Percentiles rank a stretch among this genome's conserved stretches.
These are phyloP conservation scores for Mesitornis unicolor DNA, from an alignment of 2,113 vertebrate species.

Conservation along the genomic window DNA sequence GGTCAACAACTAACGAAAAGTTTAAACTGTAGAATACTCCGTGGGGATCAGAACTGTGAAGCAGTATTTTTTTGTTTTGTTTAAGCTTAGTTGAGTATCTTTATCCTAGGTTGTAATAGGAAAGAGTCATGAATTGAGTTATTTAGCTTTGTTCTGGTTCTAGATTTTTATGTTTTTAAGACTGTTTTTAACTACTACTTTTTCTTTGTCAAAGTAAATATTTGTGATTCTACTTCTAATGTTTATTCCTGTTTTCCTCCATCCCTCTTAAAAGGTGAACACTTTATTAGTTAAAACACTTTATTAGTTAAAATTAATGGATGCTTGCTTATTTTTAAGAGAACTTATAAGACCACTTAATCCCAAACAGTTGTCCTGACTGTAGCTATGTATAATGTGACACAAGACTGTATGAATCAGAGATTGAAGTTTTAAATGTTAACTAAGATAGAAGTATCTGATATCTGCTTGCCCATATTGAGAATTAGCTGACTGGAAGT, in stretches of 20 bases:
- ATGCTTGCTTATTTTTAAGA: accelerated
- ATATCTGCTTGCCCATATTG: accelerated
- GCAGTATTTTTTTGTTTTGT: accelerated
- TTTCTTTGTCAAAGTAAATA: not conserved
- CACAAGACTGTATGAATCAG: accelerated
- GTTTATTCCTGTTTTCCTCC: accelerated
- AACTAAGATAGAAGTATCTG: accelerated
- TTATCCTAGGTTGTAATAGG: accelerated
- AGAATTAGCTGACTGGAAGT: accelerated
- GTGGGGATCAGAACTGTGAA: accelerated
- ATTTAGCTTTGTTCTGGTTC: accelerated
- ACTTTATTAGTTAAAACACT: not conserved
- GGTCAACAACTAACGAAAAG: accelerated
- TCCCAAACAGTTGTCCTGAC: too few species aligned
- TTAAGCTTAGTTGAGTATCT: accelerated
- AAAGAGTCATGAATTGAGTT: accelerated
- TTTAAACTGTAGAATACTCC: accelerated
- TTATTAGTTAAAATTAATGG: accelerated
- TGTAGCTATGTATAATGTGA: accelerated
- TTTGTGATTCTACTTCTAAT: accelerated
- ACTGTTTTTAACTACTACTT: accelerated
- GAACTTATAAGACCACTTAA: accelerated
- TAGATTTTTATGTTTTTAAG: accelerated
- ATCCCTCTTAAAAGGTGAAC: accelerated
- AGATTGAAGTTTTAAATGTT: accelerated